Evolutionary conservation across 2,113 vertebrate genomes (phyloP).

Genomic region (Tringa solitaria): DNA sequence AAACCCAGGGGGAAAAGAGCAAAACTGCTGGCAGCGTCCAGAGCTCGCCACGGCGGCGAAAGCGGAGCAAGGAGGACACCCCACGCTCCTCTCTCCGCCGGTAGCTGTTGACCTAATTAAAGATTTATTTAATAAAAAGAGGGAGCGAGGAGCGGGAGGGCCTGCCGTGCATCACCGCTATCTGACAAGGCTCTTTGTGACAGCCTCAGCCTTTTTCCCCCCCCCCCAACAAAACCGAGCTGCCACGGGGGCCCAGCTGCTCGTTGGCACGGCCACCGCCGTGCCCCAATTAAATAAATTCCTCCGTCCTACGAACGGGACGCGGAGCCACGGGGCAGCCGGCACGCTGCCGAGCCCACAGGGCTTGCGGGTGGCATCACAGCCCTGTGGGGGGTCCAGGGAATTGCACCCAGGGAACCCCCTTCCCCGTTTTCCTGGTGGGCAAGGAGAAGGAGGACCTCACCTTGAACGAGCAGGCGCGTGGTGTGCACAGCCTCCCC

Average conservation of each 20-base stretch:
- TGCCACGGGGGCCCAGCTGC: not conserved
- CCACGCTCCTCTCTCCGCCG: not conserved
- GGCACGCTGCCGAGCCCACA: accelerated
- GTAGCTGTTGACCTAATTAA: conserved; percentile 52
- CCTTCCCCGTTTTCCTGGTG: not conserved
- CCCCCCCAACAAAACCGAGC: not conserved
- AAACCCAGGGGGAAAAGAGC: not conserved
- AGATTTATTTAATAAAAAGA: conserved; percentile 35
- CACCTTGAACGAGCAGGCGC: conserved; percentile 96
- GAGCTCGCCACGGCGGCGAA: not conserved
- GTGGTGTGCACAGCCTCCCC: conserved; percentile 96
- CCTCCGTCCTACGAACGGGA: not conserved
- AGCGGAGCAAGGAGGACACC: not conserved
- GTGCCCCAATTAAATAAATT: not conserved
- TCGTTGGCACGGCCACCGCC: not conserved
- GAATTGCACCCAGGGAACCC: not conserved
- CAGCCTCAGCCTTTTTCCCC: conserved; percentile 15
- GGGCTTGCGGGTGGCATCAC: accelerated
- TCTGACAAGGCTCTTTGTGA: conserved; percentile 15
- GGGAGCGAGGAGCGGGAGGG: conserved; percentile 1
- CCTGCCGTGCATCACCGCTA: not conserved
- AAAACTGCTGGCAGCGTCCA: not conserved
- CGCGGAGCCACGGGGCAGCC: not conserved
- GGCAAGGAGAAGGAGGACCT: not conserved
- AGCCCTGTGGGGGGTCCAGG: accelerated